These are phyloP conservation scores for Drosophila arawakana DNA, from an alignment of 1,140 invertebrate species.

Conservation along the genomic window DNA sequence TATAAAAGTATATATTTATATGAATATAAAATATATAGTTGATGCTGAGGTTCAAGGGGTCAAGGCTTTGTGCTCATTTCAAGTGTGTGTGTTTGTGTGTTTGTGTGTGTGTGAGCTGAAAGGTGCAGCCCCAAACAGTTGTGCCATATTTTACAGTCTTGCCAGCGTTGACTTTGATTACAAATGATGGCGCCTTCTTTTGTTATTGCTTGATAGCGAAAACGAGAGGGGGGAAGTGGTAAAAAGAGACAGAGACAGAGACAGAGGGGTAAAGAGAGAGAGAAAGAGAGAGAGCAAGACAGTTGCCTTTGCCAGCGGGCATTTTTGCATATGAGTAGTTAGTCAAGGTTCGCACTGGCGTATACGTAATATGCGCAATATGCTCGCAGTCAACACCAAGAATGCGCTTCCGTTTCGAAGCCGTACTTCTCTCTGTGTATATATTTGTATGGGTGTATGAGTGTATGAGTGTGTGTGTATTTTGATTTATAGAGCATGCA, in stretches of 20 bases:
- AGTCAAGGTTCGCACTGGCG: conserved; percentile 44
- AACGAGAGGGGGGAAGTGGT: not conserved
- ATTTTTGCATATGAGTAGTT: conserved; percentile 50
- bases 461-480: conserved; percentile 5
- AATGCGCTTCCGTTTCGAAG: conserved; percentile 36
- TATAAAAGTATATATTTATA: conserved; percentile 5
- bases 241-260: not conserved
- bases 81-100: conserved; percentile 24
- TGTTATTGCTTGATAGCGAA: conserved; percentile 27
- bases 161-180: conserved; percentile 62
- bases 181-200: conserved; percentile 60
- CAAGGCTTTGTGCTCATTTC: conserved; percentile 52
- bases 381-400: conserved; percentile 14
- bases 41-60: conserved; percentile 42
- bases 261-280: not conserved
- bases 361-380: conserved; percentile 41
- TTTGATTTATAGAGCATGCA: conserved; percentile 49
- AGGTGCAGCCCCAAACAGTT: conserved; percentile 37
- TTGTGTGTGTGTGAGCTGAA: conserved; percentile 28
- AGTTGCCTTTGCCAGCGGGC: conserved; percentile 51
- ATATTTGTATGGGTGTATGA: conserved; percentile 2
- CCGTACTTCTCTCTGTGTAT: too few species aligned
- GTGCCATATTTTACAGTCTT: conserved; percentile 51
- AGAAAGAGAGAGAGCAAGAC: not conserved
- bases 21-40: conserved; percentile 3